These are phyloP conservation scores for Trichomalopsis sarcophagae DNA, from an alignment of 1,140 invertebrate genomes.

Conservation along the genomic window DNA sequence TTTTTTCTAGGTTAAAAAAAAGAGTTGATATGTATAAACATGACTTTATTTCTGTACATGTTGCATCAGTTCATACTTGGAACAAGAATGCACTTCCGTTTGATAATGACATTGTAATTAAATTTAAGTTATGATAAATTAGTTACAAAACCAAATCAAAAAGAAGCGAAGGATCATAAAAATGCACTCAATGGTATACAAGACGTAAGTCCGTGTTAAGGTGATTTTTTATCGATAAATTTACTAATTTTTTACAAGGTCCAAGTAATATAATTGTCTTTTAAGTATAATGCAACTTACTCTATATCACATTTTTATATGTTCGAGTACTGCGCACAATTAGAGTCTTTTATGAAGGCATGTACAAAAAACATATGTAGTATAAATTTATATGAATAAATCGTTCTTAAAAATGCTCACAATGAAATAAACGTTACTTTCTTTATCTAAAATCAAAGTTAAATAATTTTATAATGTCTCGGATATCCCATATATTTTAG, in stretches of 20 bases:
- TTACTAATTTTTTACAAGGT: constrained; percentile 18
- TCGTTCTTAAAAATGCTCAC: constrained; percentile 4
- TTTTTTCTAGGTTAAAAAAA: constrained; percentile 38
- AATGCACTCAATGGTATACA: constrained; percentile 23
- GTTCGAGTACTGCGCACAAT: constrained; percentile 18
- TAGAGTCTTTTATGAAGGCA: background rate
- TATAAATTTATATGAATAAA: constrained; percentile 22
- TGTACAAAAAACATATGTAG: constrained; percentile 14
- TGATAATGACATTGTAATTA: constrained; percentile 28
- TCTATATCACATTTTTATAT: constrained; percentile 35
- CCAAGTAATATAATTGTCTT: constrained; percentile 21
- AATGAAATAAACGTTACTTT: constrained; percentile 15
- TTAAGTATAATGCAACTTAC: constrained; percentile 17
- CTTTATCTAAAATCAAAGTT: constrained; percentile 16
- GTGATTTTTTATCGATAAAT: constrained; percentile 20
- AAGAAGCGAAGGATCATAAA: constrained; percentile 15
- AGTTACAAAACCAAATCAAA: constrained; percentile 15
- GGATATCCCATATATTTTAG: background rate
- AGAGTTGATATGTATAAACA: constrained; percentile 30
- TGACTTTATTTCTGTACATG: constrained; percentile 40
- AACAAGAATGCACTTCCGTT: constrained; percentile 28
- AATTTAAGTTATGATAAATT: constrained; percentile 31
- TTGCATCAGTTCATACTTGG: constrained; percentile 31
- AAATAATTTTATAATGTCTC: background rate
- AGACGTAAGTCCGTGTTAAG: constrained; percentile 11